phyloP scores from a whole-genome alignment of 2,888 invertebrate species.

The Halictus quadricinctus region DNA sequence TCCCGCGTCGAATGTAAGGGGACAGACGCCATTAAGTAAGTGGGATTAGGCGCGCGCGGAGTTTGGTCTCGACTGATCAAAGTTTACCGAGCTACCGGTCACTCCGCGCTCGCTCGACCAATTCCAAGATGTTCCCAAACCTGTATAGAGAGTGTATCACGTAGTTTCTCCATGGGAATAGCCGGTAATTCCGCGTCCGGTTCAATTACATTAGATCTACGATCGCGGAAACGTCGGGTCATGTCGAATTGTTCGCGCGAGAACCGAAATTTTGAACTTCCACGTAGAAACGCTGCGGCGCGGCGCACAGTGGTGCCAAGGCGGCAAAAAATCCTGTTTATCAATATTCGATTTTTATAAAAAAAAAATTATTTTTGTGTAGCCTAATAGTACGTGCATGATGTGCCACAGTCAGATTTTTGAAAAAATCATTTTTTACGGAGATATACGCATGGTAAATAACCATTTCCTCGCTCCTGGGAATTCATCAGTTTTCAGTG shows the following conservation, averaged over 20 bases:
- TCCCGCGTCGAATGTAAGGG: slow-evolving; percentile 26
- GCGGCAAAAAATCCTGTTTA: too few relatives aligned
- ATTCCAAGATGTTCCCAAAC: slow-evolving; percentile 43
- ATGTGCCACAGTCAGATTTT: too few relatives aligned
- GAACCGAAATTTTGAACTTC: not conserved
- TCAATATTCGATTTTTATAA: too few relatives aligned
- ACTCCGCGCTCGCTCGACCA: slow-evolving; percentile 41
- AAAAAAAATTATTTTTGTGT: too few relatives aligned
- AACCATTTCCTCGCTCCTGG: too few relatives aligned
- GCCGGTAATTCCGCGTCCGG: slow-evolving; percentile 15
- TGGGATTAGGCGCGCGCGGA: slow-evolving; percentile 60
- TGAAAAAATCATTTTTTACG: too few relatives aligned
- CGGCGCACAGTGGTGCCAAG: too few relatives aligned
- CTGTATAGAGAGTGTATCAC: slow-evolving; percentile 22
- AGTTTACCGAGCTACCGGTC: slow-evolving; percentile 61
- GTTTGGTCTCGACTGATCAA: slow-evolving; percentile 66
- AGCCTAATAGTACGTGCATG: too few relatives aligned
- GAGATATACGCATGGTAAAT: too few relatives aligned
- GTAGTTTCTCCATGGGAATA: slow-evolving; percentile 8
- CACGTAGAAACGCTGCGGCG: not conserved
- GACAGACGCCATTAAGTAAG: slow-evolving; percentile 63
- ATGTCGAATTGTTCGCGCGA: not conserved
- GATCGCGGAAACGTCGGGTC: slow-evolving; percentile 7
- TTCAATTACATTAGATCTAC: slow-evolving; percentile 49
- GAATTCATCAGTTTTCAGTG: too few relatives aligned